Evolutionary conservation across 2,888 invertebrate species (phyloP).

Genomic region (Dryobota labecula): DNA sequence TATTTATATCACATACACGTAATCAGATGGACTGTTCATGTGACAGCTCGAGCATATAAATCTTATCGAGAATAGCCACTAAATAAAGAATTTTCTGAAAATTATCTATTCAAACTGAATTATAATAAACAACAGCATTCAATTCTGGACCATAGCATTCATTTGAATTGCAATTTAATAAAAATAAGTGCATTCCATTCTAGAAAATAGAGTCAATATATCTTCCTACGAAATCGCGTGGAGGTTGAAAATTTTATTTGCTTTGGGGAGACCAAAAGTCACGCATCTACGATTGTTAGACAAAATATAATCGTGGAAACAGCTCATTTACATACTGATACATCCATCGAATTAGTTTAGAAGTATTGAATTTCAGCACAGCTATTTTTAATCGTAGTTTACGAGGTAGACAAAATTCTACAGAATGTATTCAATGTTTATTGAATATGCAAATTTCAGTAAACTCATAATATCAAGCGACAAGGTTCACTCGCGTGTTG

Average conservation of each 20-base stretch:
- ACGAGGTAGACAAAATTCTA: neutral
- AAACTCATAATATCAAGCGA: constrained; percentile 19
- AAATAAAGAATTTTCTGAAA: constrained; percentile 36
- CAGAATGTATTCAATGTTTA: neutral
- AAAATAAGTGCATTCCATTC: neutral
- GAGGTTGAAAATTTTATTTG: constrained; percentile 1
- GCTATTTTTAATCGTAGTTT: neutral
- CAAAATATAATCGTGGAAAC: neutral
- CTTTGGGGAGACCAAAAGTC: neutral
- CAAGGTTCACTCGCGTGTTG: constrained; percentile 56
- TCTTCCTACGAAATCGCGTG: neutral
- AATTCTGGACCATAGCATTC: constrained; percentile 9
- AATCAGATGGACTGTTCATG: constrained; percentile 76
- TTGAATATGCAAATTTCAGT: constrained; percentile 12
- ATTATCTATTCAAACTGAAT: constrained; percentile 31
- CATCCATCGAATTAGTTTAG: neutral
- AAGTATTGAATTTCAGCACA: neutral
- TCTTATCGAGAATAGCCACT: constrained; percentile 70
- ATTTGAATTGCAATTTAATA: constrained; percentile 12
- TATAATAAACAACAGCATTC: constrained; percentile 31
- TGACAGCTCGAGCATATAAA: constrained; percentile 77
- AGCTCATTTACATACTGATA: neutral
- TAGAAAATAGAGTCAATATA: constrained; percentile 6
- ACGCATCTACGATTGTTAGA: neutral
- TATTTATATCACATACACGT: constrained; percentile 81